Percentiles rank a stretch among this genome's conserved stretches.
These are phyloP conservation scores for Mastigias papua DNA, from an alignment of 30 jellyfish, hydroid and myxozoan genomes.

Conservation along the genomic window DNA sequence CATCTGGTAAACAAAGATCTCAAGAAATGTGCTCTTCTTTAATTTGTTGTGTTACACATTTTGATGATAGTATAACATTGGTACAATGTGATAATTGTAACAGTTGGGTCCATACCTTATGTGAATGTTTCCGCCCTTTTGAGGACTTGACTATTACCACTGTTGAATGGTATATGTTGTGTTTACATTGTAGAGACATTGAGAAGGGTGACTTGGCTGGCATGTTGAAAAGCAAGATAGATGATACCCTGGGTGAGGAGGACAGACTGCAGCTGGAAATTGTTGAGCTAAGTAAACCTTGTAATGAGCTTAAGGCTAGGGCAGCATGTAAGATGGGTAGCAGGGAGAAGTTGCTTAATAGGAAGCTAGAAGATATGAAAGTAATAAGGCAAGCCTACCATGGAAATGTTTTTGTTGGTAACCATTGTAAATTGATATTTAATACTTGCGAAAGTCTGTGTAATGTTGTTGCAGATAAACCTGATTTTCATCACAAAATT, in stretches of 20 bases:
- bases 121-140: constrained; percentile 35
- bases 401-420: no score
- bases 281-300: not conserved
- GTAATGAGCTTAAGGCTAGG: constrained; percentile 39
- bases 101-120: constrained; percentile 19
- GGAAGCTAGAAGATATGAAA: no score
- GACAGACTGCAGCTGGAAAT: constrained; percentile 21
- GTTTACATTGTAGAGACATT: constrained; percentile 31
- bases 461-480: no score
- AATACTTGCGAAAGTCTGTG: no score
- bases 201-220: constrained; percentile 7
- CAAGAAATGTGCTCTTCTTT: constrained; percentile 1
- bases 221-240: constrained; percentile 29
- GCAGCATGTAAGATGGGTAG: no score
- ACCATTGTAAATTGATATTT: no score
- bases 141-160: constrained; percentile 1
- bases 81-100: constrained; percentile 33
- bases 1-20: not conserved
- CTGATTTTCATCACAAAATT: no score
- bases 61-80: constrained; percentile 4
- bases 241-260: constrained; percentile 7
- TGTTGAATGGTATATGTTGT: not conserved
- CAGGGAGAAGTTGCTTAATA: no score
- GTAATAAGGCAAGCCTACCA: no score
- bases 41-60: constrained; percentile 19